phyloP scores from a whole-genome alignment of 2,888 invertebrate genomes.

The Microctonus aethiopoides region DNA sequence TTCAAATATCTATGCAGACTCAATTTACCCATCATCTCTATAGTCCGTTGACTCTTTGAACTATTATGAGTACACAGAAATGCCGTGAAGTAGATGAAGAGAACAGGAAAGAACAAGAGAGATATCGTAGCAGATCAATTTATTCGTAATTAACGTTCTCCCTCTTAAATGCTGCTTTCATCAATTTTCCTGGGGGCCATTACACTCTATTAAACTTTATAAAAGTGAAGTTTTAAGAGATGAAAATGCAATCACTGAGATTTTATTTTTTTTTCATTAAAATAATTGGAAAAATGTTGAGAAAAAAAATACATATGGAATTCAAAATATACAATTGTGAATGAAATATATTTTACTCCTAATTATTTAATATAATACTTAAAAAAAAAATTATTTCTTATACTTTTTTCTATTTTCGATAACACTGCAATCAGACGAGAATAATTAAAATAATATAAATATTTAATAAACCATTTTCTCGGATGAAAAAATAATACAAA shows the following conservation, averaged over 20 bases:
- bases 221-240: not conserved
- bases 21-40: not conserved
- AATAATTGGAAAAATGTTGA: not conserved
- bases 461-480: too few species aligned
- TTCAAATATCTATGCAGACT: not conserved
- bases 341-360: too few species aligned
- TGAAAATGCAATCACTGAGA: not conserved
- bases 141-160: conserved; percentile 28
- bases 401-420: too few species aligned
- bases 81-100: conserved; percentile 6
- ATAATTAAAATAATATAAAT: too few species aligned
- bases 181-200: conserved; percentile 18
- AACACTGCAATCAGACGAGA: too few species aligned
- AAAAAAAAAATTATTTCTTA: too few species aligned
- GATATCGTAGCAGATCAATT: conserved; percentile 26
- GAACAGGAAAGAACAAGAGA: not conserved
- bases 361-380: too few species aligned
- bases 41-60: conserved; percentile 17
- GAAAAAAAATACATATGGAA: not conserved
- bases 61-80: not conserved
- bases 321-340: too few species aligned
- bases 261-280: not conserved
- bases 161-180: conserved; percentile 1
- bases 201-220: conserved; percentile 18
- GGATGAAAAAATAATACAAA: too few species aligned